Base-by-base conservation (phyloP, 2,888 invertebrate species). In the Folsomia manolachei region DNA sequence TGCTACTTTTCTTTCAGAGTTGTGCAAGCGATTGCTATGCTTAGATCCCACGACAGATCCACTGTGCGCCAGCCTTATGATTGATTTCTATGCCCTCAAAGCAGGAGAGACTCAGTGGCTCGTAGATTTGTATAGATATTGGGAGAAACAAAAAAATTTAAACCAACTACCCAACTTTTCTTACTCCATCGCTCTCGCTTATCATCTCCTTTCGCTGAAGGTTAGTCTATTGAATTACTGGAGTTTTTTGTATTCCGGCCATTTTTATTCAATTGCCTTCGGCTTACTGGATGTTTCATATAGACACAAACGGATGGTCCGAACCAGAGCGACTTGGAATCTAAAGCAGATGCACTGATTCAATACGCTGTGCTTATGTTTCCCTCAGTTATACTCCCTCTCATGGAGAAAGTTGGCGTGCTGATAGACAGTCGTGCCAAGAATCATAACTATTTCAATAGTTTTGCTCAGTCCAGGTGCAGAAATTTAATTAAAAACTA, bases 81-180 rank as follows among this genome's bases (percentile, higher is more conserved):
- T 95, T 27, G 95, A 95, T 84, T 92, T 91, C 82, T 93, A 93
- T 83, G 93, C 94, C 0, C 82, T 95, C 63, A 87, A 91, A 68
- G 83, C 86, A 23, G 88, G 90, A 65, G 91, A 94, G 84, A 91
- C 89, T 82, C 85, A 87, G 21, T 94, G 92, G 90, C 85, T 93
- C 18, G 84, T 86, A 78, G 82, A 84, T 14, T 81, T 89, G 53
- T 87, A 84, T 83, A 84, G 87, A 61, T 87, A 88, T 76, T 89
- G 88, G 86, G 88, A 90, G 80, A 69, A 76, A 14, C 83, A 86
- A 65, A 88, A 90, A 80, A 92, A 92, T 84, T 84, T 93, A 62
- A 88, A 89, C 56, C 91, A 92, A 83, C 84, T 95, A 73, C 95
- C 95, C n/a, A 95, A 94, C 83, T 91, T 93, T 87, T 90, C 91